Evolutionary conservation across 2,888 invertebrate genomes (phyloP).

Genomic region (Capitulum mitella): DNA sequence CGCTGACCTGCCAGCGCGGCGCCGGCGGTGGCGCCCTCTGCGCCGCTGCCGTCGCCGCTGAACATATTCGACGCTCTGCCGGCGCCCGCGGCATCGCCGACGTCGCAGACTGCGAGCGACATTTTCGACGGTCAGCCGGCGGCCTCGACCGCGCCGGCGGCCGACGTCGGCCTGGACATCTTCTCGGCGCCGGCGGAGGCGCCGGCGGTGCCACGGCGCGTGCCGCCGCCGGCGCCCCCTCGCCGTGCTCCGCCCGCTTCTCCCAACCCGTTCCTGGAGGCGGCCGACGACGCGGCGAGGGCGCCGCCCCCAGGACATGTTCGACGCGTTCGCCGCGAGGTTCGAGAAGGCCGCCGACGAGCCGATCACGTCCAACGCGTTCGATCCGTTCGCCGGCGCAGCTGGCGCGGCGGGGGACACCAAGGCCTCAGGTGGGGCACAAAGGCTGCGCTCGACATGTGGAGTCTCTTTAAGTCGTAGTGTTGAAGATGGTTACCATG

Average conservation of each 20-base stretch:
- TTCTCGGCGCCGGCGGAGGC: slow-evolving; percentile 37
- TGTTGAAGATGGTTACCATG: too few relatives aligned
- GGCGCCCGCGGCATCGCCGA: neutral
- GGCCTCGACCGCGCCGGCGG: neutral
- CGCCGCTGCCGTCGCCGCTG: neutral
- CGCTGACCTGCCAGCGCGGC: neutral
- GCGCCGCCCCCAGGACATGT: slow-evolving; percentile 51
- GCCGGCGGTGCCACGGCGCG: slow-evolving; percentile 35
- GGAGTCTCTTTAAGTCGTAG: too few relatives aligned
- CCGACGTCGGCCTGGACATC: slow-evolving; percentile 34
- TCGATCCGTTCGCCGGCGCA: slow-evolving; percentile 51
- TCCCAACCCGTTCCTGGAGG: slow-evolving; percentile 35
- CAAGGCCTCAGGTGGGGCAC: neutral
- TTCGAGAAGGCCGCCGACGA: slow-evolving; percentile 60
- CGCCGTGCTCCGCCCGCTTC: slow-evolving; percentile 35
- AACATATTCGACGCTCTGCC: neutral
- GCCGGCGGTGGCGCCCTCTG: neutral
- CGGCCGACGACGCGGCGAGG: slow-evolving; percentile 27
- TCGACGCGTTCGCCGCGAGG: slow-evolving; percentile 83
- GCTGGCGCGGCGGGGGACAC: slow-evolving; percentile 31
- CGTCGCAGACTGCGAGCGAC: too few relatives aligned
- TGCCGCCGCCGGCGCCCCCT: slow-evolving; percentile 37
- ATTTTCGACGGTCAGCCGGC: neutral
- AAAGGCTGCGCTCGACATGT: too few relatives aligned
- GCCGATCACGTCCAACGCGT: slow-evolving; percentile 36